phyloP scores from a whole-genome alignment of 2,113 vertebrate species.

The Anoplopoma fimbria region DNA sequence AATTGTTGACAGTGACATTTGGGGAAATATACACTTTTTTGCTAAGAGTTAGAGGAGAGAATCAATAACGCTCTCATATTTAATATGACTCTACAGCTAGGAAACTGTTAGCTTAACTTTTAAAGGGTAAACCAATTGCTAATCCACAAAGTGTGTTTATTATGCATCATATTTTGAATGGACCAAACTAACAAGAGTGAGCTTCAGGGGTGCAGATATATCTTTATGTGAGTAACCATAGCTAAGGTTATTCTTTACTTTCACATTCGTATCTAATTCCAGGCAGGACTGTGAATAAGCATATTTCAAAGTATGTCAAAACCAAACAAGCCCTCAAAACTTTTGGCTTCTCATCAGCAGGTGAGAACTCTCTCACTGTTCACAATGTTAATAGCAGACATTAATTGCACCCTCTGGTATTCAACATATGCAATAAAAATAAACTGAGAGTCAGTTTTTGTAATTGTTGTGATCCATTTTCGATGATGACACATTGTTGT shows the following conservation, averaged over 20 bases:
- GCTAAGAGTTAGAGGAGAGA: neutral
- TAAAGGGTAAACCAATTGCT: no score
- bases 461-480: neutral
- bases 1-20: neutral
- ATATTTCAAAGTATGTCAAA: neutral
- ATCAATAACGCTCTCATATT: neutral
- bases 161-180: neutral
- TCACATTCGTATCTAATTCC: neutral
- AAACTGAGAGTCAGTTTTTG: neutral
- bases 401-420: neutral
- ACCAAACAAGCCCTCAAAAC: neutral
- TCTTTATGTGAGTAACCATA: no score
- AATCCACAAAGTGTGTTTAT: neutral
- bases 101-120: neutral
- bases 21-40: neutral
- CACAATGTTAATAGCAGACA: neutral
- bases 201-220: neutral
- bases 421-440: neutral
- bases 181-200: neutral
- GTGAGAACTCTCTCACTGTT: neutral
- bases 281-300: neutral
- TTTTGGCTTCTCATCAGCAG: neutral
- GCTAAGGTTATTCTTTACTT: neutral
- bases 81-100: constrained; percentile 14
- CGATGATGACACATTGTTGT: neutral